phyloP scores from a whole-genome alignment of 2,113 vertebrate genomes.

The Pedionomus torquatus region DNA sequence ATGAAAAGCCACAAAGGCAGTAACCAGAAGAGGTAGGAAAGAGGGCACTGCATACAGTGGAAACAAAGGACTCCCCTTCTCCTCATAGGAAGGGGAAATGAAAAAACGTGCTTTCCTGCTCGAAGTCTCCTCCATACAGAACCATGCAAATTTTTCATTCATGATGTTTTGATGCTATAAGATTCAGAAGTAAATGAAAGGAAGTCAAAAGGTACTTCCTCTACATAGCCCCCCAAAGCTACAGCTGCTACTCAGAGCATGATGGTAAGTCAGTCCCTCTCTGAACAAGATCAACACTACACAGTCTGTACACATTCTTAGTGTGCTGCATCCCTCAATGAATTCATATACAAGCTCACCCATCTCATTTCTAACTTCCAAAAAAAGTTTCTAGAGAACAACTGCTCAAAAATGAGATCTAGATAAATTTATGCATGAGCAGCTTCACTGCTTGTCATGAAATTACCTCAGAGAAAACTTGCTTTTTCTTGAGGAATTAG shows the following conservation, averaged over 20 bases:
- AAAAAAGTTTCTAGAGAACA: not conserved
- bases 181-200: not conserved
- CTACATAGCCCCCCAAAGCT: not conserved
- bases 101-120: not conserved
- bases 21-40: not conserved
- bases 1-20: not conserved
- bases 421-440: not conserved
- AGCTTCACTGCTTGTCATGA: not conserved
- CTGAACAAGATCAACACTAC: not conserved
- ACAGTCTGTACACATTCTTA: not conserved
- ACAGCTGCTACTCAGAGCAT: not conserved
- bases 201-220: not conserved
- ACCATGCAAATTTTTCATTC: not conserved
- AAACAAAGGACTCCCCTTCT: not conserved
- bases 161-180: not conserved
- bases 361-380: not conserved
- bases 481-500: not conserved
- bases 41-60: rapidly evolving
- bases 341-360: not conserved
- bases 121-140: not conserved
- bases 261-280: not conserved
- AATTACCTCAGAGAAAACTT: not conserved
- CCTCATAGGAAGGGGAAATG: not conserved
- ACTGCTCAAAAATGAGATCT: not conserved
- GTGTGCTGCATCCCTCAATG: not conserved